Evolutionary conservation across 2,888 invertebrate species (phyloP).

Genomic region (Adelphocoris suturalis): DNA sequence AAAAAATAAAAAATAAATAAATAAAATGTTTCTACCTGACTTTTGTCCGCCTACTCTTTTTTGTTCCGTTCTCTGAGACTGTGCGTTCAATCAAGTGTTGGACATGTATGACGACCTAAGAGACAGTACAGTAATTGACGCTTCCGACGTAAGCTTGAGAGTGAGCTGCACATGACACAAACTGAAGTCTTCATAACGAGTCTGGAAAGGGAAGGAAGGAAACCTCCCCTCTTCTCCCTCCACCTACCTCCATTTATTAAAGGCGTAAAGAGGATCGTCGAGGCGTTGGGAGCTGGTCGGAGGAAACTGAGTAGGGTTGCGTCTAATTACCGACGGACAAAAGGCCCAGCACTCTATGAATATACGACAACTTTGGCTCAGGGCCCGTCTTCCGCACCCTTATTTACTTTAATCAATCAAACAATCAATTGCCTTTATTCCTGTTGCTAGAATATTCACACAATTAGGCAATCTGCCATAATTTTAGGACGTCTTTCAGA

Average conservation of each 20-base stretch:
- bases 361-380: neutral
- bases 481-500: too few species aligned
- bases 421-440: too few species aligned
- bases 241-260: neutral
- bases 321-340: conserved; percentile 13
- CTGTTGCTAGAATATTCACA: too few species aligned
- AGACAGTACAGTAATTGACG: neutral
- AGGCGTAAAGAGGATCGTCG: neutral
- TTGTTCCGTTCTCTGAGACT: too few species aligned
- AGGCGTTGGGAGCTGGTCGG: neutral
- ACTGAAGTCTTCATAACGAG: neutral
- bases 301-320: conserved; percentile 11
- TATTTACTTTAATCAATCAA: neutral
- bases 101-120: neutral
- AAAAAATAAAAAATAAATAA: too few species aligned
- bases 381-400: neutral
- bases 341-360: neutral
- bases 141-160: neutral
- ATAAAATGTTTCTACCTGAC: too few species aligned
- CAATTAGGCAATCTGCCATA: too few species aligned
- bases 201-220: neutral
- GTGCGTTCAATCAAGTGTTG: neutral
- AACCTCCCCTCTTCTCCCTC: neutral
- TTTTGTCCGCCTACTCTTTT: too few species aligned
- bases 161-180: neutral